Evolutionary conservation across 2,113 vertebrate species (phyloP).

Genomic region (Tragelaphus scriptus): DNA sequence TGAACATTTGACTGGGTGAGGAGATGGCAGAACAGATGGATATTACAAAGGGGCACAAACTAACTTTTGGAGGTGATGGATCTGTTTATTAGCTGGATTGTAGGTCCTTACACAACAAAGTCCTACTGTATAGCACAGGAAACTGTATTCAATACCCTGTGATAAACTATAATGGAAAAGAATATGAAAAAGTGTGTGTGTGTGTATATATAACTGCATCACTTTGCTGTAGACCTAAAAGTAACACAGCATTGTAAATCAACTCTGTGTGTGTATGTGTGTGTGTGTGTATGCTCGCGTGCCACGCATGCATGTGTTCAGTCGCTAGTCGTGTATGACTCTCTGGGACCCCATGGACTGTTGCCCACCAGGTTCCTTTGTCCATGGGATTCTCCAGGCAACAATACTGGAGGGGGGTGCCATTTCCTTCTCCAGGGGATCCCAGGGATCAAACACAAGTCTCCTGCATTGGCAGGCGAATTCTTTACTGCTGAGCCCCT

Average conservation of each 20-base stretch:
- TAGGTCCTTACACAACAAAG: neutral
- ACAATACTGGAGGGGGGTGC: neutral
- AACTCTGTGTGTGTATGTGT: neutral
- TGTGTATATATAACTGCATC: neutral
- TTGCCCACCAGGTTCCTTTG: neutral
- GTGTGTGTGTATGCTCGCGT: too few relatives aligned
- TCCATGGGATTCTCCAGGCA: neutral
- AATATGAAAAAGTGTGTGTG: neutral
- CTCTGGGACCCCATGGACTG: neutral
- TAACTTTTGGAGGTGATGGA: neutral
- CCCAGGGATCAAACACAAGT: neutral
- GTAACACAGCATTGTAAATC: neutral
- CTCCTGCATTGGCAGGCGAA: neutral
- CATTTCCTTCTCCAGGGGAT: neutral
- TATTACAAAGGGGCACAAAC: too few relatives aligned
- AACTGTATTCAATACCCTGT: neutral
- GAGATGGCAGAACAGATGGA: neutral
- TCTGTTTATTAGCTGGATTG: neutral
- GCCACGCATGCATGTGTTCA: neutral
- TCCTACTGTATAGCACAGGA: neutral
- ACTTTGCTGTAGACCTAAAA: neutral
- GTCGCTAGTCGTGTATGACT: neutral
- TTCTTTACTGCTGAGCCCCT: neutral
- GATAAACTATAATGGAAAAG: neutral
- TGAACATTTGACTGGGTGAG: neutral